Conservation (phyloP, 2,797 vertebrate species). For the Thunnus albacares region DNA sequence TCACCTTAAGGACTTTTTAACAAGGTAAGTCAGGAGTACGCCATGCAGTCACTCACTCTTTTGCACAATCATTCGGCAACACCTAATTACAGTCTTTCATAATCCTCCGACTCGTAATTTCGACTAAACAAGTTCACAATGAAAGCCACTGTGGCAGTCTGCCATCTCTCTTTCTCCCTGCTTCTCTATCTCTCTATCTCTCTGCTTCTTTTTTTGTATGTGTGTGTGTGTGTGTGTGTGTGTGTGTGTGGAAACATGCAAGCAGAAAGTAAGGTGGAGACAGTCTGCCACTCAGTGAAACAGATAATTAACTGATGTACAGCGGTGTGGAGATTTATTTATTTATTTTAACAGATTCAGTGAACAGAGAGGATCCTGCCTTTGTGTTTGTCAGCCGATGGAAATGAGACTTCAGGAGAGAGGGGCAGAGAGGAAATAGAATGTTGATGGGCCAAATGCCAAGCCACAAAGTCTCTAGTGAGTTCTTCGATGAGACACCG, state of each 20-base stretch:
- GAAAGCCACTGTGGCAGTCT: slow-evolving; percentile 73
- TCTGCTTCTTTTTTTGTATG: slow-evolving; percentile 10
- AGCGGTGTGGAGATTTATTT: slow-evolving; percentile 66
- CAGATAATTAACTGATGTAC: slow-evolving; percentile 83
- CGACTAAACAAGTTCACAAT: slow-evolving; percentile 83
- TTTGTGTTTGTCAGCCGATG: slow-evolving; percentile 79
- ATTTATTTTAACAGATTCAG: slow-evolving; percentile 73
- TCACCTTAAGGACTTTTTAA: slow-evolving; percentile 84
- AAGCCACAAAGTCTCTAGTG: slow-evolving; percentile 77
- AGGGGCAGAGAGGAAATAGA: slow-evolving; percentile 66
- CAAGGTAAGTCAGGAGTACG: slow-evolving; percentile 75
- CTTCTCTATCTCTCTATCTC: slow-evolving; percentile 24
- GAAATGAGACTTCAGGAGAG: slow-evolving; percentile 79
- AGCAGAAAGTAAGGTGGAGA: slow-evolving; percentile 67
- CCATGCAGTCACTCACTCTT: slow-evolving; percentile 65
- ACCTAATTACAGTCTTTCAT: slow-evolving; percentile 85
- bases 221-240: slow-evolving; percentile 22
- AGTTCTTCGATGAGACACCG: slow-evolving; percentile 60
- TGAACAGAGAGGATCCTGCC: slow-evolving; percentile 55
- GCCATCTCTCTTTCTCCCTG: slow-evolving; percentile 56
- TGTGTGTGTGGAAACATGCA: slow-evolving; percentile 41
- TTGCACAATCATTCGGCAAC: slow-evolving; percentile 66
- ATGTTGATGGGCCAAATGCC: slow-evolving; percentile 81
- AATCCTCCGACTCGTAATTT: slow-evolving; percentile 82
- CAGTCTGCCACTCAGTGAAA: slow-evolving; percentile 80